phyloP scores from a whole-genome alignment of 35 echinoderm and acorn worm species.

The Lytechinus pictus region DNA sequence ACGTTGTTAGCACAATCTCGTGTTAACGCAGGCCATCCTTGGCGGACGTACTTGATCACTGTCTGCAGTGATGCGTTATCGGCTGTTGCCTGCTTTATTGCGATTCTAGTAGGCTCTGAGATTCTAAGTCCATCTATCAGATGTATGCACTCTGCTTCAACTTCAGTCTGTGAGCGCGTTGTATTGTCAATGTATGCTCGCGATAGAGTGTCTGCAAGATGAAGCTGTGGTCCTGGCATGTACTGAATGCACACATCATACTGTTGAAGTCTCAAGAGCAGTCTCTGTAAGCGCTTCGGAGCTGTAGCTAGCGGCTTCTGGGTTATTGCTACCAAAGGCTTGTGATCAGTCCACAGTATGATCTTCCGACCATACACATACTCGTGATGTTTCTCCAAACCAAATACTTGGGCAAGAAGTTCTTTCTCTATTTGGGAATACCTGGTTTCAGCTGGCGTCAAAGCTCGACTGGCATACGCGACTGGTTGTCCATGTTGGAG shows the following conservation, averaged over 20 bases:
- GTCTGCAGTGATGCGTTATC: conserved; percentile 29
- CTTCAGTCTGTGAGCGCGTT: conserved; percentile 42
- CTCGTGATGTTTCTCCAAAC: conserved; percentile 67
- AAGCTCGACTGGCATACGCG: conserved; percentile 61
- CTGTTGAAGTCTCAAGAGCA: not conserved
- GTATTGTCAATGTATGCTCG: conserved; percentile 22
- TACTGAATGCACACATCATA: conserved; percentile 54
- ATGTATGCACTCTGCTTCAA: conserved; percentile 58
- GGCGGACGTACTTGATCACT: conserved; percentile 36
- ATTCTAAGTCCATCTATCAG: conserved; percentile 35
- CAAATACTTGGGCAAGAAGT: conserved; percentile 58
- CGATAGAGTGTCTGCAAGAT: conserved; percentile 52
- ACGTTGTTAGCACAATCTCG: too few species aligned
- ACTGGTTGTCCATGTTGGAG: conserved; percentile 70
- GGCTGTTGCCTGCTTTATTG: conserved; percentile 53
- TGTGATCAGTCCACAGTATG: conserved; percentile 72
- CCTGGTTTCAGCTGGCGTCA: conserved; percentile 55
- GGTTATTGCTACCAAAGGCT: conserved; percentile 62
- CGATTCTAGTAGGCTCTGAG: not conserved
- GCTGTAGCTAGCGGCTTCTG: conserved; percentile 60
- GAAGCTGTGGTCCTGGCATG: conserved; percentile 31
- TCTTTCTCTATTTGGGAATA: conserved; percentile 84
- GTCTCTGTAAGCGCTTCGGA: conserved; percentile 47
- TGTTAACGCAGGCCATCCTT: conserved; percentile 23
- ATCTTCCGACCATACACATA: conserved; percentile 71